Evolutionary conservation across 2,113 vertebrate species (phyloP), one percentile per base, ranked within the genome.

Genomic region (Entelurus aequoreus): DNA sequence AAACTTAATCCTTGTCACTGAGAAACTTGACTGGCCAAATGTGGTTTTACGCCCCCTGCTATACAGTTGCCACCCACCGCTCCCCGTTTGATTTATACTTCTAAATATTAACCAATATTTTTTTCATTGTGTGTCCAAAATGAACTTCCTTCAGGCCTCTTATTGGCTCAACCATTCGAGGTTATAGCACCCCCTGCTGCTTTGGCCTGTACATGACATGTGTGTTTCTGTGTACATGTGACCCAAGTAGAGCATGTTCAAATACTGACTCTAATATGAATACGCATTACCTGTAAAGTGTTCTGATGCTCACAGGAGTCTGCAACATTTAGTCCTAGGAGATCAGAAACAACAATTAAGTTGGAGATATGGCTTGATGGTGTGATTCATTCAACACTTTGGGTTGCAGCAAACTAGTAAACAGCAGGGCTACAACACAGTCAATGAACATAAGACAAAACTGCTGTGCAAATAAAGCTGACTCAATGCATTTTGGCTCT

Each of bases 311-410:
- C 73, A 21, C 71, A 69, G 72, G 72, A 86, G 54, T 93, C 87
- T 0, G 88, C 78, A 64, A 90, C 92, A 63, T 91, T 94, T 55
- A 99, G 84, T 48, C 95, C 96, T 98, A 74, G 28, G 0, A 70
- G 61, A 66, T 38, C 16, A 77, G 21, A 44, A n/a, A 60, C 52
- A 71, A 60, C 48, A 11, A 2, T 40, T 11, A 57, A 16, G 55
- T 9, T 46, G 7, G 10, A 2, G 10, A 21, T 15, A 10, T 42
- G 13, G 6, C 37, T 42, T 12, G 10, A 46, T 59, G 42, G 16
- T 47, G 40, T 59, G 44, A 28, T 8, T 59, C 42, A 54, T 28
- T 28, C 28, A 28, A 62, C 35, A 57, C 36, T n/a, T 4, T 13
- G 44, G 50, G 19, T 54, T 37, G 51, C 35, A 67, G 54, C 12